Base-by-base conservation (phyloP, 2,113 vertebrate genomes). In the Nibea albiflora region DNA sequence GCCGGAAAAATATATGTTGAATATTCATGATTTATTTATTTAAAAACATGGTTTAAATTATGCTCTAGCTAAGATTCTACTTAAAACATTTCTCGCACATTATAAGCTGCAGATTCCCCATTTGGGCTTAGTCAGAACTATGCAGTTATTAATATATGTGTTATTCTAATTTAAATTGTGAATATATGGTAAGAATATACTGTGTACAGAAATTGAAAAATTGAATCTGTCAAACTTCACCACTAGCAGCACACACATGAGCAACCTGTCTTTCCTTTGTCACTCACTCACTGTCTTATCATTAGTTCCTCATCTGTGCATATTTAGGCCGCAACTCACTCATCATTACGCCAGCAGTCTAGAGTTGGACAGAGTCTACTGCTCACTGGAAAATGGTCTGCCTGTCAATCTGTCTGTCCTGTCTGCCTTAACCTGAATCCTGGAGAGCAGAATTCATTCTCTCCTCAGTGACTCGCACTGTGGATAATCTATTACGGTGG, bases 261-360 rank as follows among this genome's bases (percentile, higher is more conserved):
- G 58, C 54, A 50, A 20, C 71, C 87, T 57, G 75, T 71, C 88
- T 73, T 65, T 64, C 69, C 22, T 31, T 76, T 62, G 72, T 76
- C 88, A 74, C 72, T 85, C 83, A 62, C 65, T 73, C 62, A 63
- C 66, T 47, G 70, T 52, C 84, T 73, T 76, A 76, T 89, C 85
- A 89, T 92, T 88, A 93, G 74, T 76, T 93, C 84, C 83, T 89
- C 83, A 64, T 85, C 73, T 75, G 70, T 75, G 72, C 86, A 85
- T 89, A 86, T 90, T 79, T 47, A 68, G 70, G 67, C 57, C 11
- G 3, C 67, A 31, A 54, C 67, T 90, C 91, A 80, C 87, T 91
- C 88, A 80, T 92, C 87, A 86, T 87, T 86, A 88, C 44, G 50
- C 10, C 49, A 14, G 78, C 66, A 35, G 61, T 49, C 54, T 31